A percentile compares a stretch with the other conserved stretches of the same genome.
These are phyloP conservation scores for Physocephala rufipes DNA, from an alignment of 2,888 invertebrate species.

Conservation along the genomic window DNA sequence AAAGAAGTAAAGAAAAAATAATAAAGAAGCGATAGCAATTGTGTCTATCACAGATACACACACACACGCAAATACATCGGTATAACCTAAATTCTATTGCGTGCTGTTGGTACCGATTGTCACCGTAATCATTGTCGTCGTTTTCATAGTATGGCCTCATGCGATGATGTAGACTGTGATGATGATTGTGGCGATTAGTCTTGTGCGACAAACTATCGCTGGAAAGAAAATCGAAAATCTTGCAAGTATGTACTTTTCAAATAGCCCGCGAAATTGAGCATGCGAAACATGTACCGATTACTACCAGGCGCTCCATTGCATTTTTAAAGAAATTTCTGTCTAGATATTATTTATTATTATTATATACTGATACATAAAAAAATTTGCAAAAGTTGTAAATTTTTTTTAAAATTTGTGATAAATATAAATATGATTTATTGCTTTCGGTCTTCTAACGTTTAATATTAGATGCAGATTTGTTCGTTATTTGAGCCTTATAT, in stretches of 20 bases:
- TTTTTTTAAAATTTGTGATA: no score
- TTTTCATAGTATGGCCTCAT: background rate
- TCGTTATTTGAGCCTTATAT: no score
- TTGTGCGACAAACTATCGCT: slow-evolving; percentile 10
- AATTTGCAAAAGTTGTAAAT: no score
- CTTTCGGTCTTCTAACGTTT: no score
- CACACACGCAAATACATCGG: background rate
- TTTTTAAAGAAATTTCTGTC: no score
- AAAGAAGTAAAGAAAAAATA: background rate
- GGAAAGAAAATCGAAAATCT: background rate
- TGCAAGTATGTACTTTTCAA: slow-evolving; percentile 24
- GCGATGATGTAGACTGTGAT: no score
- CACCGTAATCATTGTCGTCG: background rate
- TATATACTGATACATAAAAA: no score
- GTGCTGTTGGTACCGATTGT: slow-evolving; percentile 15
- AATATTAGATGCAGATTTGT: no score
- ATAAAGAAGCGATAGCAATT: background rate
- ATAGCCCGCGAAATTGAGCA: slow-evolving; percentile 40
- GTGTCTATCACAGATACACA: background rate
- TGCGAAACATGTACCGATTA: slow-evolving; percentile 20
- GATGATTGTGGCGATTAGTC: background rate
- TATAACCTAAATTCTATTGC: slow-evolving; percentile 31
- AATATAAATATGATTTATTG: no score
- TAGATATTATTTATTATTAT: no score
- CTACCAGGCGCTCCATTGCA: no score